phyloP scores from a whole-genome alignment of 2,888 invertebrate genomes.

The Tetheella fluctuosa region DNA sequence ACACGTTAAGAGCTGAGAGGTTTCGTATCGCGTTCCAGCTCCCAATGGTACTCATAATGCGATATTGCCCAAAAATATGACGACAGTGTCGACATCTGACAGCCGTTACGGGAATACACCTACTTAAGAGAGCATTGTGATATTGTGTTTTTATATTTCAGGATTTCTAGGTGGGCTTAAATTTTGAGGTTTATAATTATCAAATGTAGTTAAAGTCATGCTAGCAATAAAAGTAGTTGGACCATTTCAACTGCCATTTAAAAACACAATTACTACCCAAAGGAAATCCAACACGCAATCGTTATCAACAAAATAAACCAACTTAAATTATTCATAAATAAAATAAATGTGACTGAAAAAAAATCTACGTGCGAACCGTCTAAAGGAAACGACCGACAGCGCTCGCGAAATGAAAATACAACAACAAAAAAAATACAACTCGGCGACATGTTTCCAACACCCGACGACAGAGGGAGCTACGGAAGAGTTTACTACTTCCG shows the following conservation, averaged over 20 bases:
- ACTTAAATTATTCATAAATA: constrained; percentile 4
- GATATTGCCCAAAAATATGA: constrained; percentile 51
- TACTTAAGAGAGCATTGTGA: constrained; percentile 29
- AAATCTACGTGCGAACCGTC: neutral
- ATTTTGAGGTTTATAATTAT: neutral
- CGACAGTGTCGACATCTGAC: constrained; percentile 32
- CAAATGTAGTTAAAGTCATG: neutral
- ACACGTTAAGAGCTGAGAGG: constrained; percentile 42
- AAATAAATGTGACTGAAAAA: constrained; percentile 7
- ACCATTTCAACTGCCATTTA: neutral
- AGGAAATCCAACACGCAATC: constrained; percentile 8
- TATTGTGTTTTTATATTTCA: constrained; percentile 27
- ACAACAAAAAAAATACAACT: constrained; percentile 45
- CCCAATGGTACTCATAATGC: constrained; percentile 43
- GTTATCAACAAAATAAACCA: constrained; percentile 4
- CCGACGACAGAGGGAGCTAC: constrained; percentile 65
- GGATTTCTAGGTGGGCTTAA: constrained; percentile 13
- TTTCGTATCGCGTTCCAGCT: constrained; percentile 36
- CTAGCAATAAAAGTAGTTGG: neutral
- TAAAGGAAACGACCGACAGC: neutral
- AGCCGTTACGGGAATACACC: constrained; percentile 38
- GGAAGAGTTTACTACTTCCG: constrained; percentile 84
- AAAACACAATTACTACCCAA: neutral
- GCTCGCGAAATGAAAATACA: constrained; percentile 24
- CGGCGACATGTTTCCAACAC: constrained; percentile 55